Conservation (phyloP, 2,888 invertebrate species). For the Leptinotarsa haldemani region DNA sequence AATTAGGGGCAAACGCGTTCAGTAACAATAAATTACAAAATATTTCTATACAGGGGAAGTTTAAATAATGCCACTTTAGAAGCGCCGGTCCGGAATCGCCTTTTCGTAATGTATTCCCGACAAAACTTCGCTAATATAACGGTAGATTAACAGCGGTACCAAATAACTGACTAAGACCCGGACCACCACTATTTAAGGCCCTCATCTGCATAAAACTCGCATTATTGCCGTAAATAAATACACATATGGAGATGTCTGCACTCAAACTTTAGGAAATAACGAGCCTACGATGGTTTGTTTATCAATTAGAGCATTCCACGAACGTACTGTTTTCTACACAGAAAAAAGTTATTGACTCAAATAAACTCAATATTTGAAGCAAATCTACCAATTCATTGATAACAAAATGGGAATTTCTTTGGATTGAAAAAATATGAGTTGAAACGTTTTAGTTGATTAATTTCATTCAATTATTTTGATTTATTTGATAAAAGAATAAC, state of each 20-base stretch:
- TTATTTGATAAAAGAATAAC: too few species aligned
- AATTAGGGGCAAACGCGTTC: constrained; percentile 63
- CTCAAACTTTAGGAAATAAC: constrained; percentile 1
- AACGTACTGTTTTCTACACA: too few species aligned
- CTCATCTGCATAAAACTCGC: constrained; percentile 45
- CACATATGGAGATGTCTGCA: constrained; percentile 25
- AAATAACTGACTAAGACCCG: constrained; percentile 50
- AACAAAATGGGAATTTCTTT: too few species aligned
- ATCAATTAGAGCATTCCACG: too few species aligned
- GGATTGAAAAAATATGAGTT: too few species aligned
- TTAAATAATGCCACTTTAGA: constrained; percentile 62
- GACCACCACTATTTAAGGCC: constrained; percentile 37
- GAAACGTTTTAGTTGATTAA: too few species aligned
- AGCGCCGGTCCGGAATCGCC: constrained; percentile 37
- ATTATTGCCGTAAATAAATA: constrained; percentile 40
- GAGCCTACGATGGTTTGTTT: background rate
- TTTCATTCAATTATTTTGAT: too few species aligned
- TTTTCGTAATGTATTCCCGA: constrained; percentile 58
- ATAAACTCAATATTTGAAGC: too few species aligned
- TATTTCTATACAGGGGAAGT: constrained; percentile 62
- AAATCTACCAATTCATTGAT: too few species aligned
- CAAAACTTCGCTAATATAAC: constrained; percentile 64
- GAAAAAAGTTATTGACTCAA: too few species aligned
- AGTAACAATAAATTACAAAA: constrained; percentile 63
- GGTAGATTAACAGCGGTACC: constrained; percentile 61